phyloP scores from a whole-genome alignment of 2,113 vertebrate species.

The Nyctibius bracteatus region DNA sequence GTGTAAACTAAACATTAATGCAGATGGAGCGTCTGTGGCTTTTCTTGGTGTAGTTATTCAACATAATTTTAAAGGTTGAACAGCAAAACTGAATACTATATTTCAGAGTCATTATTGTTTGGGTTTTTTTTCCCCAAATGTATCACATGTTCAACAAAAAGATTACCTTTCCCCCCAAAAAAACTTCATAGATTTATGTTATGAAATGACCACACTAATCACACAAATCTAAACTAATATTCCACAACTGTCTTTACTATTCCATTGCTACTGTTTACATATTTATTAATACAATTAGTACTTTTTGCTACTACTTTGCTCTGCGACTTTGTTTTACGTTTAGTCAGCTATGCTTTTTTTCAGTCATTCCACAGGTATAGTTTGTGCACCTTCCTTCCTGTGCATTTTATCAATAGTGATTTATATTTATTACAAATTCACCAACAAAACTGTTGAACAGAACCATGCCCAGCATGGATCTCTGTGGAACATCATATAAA shows the following conservation, averaged over 20 bases:
- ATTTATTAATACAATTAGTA: not conserved
- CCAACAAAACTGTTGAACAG: not conserved
- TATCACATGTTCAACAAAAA: not conserved
- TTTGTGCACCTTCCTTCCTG: not conserved
- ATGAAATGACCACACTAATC: not conserved
- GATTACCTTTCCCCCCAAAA: not conserved
- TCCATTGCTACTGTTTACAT: not conserved
- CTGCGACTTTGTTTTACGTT: not conserved
- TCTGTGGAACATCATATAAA: not conserved
- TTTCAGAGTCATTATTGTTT: not conserved
- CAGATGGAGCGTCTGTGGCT: rapidly evolving
- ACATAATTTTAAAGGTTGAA: not conserved
- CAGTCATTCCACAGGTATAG: not conserved
- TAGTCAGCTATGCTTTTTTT: not conserved
- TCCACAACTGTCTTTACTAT: not conserved
- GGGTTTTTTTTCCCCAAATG: not conserved
- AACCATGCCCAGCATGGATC: not conserved
- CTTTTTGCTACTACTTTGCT: not conserved
- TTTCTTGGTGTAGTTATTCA: not conserved
- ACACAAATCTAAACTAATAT: not conserved
- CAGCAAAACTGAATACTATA: not conserved
- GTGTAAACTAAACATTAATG: not conserved
- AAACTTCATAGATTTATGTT: not conserved
- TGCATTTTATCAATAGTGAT: not conserved
- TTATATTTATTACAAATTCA: not conserved